Conservation (phyloP, 2,888 invertebrate species). For the Drosophila algonquin region DNA sequence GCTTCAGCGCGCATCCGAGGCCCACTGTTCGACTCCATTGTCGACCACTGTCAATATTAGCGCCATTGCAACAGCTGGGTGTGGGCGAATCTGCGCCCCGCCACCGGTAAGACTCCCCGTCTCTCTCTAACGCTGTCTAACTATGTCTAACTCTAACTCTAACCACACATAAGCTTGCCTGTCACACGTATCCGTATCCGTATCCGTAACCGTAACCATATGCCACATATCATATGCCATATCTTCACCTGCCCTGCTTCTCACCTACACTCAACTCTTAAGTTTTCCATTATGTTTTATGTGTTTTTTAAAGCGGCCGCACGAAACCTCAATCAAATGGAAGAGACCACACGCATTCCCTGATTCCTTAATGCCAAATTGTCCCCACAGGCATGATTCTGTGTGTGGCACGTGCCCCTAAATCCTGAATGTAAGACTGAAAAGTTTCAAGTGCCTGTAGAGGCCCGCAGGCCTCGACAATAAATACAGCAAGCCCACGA, state of each 20-base stretch:
- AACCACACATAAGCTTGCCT: slow-evolving; percentile 19
- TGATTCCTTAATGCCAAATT: slow-evolving; percentile 28
- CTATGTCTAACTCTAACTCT: slow-evolving; percentile 2
- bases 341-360: slow-evolving; percentile 5
- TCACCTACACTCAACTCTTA: slow-evolving; percentile 34
- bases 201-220: background rate
- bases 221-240: slow-evolving; percentile 4
- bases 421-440: slow-evolving; percentile 28
- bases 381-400: slow-evolving; percentile 24
- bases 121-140: background rate
- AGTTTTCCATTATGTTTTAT: slow-evolving; percentile 30
- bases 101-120: slow-evolving; percentile 81
- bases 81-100: slow-evolving; percentile 85
- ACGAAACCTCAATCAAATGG: slow-evolving; percentile 16
- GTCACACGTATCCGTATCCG: background rate
- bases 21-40: slow-evolving; percentile 77
- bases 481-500: slow-evolving; percentile 33
- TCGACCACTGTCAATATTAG: slow-evolving; percentile 84
- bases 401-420: slow-evolving; percentile 4
- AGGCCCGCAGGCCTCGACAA: slow-evolving; percentile 35
- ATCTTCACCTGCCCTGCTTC: slow-evolving; percentile 29
- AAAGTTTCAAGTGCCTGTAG: slow-evolving; percentile 57
- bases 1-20: slow-evolving; percentile 33
- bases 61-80: slow-evolving; percentile 84
- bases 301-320: slow-evolving; percentile 16